phyloP scores from a whole-genome alignment of 2,797 vertebrate genomes.

The Cygnus olor region DNA sequence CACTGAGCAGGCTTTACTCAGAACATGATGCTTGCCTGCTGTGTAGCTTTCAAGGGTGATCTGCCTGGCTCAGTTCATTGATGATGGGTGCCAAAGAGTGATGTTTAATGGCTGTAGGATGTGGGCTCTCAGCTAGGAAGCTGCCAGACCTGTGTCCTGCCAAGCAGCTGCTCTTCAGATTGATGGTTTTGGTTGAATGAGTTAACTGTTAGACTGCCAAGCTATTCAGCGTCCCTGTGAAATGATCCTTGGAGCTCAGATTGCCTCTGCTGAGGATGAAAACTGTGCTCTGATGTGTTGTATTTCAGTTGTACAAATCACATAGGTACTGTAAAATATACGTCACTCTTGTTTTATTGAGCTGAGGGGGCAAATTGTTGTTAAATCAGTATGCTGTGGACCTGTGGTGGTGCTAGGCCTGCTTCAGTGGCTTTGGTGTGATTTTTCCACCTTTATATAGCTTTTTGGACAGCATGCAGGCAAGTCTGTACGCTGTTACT shows the following conservation, averaged over 20 bases:
- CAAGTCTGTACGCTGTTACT: background rate
- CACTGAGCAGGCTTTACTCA: background rate
- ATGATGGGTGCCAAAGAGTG: background rate
- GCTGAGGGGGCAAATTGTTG: conserved; percentile 52
- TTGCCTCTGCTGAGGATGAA: conserved; percentile 21
- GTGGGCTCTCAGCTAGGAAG: background rate
- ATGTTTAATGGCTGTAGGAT: background rate
- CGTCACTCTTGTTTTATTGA: background rate
- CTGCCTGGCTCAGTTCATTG: accelerated
- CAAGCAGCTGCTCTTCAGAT: conserved; percentile 49
- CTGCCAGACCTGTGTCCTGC: background rate
- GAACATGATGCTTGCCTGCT: background rate
- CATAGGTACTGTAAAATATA: conserved; percentile 43
- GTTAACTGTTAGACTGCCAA: conserved; percentile 26
- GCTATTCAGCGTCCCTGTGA: background rate
- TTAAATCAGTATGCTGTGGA: background rate
- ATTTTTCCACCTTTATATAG: background rate
- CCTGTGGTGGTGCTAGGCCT: background rate
- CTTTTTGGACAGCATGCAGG: background rate
- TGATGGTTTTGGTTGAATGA: conserved; percentile 11
- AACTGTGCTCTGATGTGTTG: conserved; percentile 30
- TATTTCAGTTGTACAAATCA: conserved; percentile 61
- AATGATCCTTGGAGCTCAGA: conserved; percentile 45
- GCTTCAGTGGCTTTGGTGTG: background rate
- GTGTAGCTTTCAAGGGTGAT: background rate